Evolutionary conservation across 2,888 invertebrate species (phyloP), one percentile per base, ranked within the genome.

Genomic region (Poecilobothrus nobilitatus): DNA sequence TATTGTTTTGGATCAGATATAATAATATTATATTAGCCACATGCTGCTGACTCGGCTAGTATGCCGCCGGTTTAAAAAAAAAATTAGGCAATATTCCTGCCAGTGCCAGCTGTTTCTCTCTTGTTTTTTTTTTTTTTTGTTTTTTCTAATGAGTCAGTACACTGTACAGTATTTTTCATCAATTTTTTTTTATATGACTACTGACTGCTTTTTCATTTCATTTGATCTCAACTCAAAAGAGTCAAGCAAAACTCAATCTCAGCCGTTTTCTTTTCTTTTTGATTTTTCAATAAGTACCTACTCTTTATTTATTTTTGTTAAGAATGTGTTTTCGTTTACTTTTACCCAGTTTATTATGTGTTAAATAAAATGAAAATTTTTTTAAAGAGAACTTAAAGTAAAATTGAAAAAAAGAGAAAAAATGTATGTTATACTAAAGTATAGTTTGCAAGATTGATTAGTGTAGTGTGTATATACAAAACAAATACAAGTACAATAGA

Each of bases 11-110:
- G 6, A 44, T 44, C 44, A 44, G 12, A 34, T 34, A 37, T 37
- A 37, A 37, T 37, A 37, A 27, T 27, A 63, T 63, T 33, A 27
- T 7, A 63, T 12, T n/a, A 53, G 53, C 27, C 27, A 63, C 27
- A 63, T 63, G 63, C 63, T 63, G 63, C 12, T 63, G 63, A 63
- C 15, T 63, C 63, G 63, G 63, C 63, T 63, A 63, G 27, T 63
- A 63, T 63, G 63, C 63, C 63, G 63, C 53, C 53, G 53, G 53
- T 53, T 53, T 18, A 53, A 53, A 8, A 15, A 44, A 34, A 5
- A 37, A 53, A 15, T 53, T 18, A 53, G 53, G 53, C 53, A 53
- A 53, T 53, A 53, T n/a, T n/a, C n/a, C n/a, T n/a, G n/a, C n/a
- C n/a, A n/a, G n/a, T 53, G 53, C 53, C 53, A 53, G 53, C 53